Base-by-base conservation (phyloP, 2,888 invertebrate genomes). In the Brachypterus glaber region DNA sequence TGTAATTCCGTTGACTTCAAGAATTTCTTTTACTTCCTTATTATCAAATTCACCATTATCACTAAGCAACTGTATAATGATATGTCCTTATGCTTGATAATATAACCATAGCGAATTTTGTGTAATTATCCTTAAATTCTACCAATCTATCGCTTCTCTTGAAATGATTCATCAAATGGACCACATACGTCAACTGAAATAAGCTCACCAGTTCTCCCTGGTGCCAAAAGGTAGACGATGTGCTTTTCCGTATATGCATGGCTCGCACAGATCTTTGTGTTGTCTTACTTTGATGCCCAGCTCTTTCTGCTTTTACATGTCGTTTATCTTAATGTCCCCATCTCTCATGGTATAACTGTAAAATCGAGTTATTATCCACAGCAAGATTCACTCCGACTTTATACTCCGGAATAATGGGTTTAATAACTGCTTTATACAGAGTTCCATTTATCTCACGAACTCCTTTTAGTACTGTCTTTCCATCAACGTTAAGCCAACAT, bases 271-370 rank as follows among this genome's bases (percentile, higher is more conserved):
- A 26, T 55, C 44, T 21, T 31, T 44, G 14, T 44, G 41, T 25
- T 51, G 4, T 18, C 48, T 45, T 1, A 55, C 52, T 9, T 41
- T 43, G 17, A 57, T 53, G 12, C 44, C 41, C 7, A 51, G 35
- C 13, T 56, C 44, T 40, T 17, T 40, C 32, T 53, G 38, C 41
- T 46, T 43, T 53, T 13, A 59, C 50, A 37, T 57, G 48, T 2
- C 44, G 46, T 37, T 55, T 58, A 36, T 55, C 52, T 35, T 54
- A 53, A 34, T 57, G 58, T n/a, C 55, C 55, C 49, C 54, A 55
- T 38, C 53, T 50, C 41, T 53, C 52, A 40, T 53, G 51, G 36
- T 54, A 55, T 3, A 21, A 9, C 21, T 21, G 21, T 9, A 21
- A 21, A 7, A 21, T 21, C 21, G 21, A 21, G 21, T 9, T 21